Conservation (phyloP, 23 tunicate species). For the Trididemnum miniatum region DNA sequence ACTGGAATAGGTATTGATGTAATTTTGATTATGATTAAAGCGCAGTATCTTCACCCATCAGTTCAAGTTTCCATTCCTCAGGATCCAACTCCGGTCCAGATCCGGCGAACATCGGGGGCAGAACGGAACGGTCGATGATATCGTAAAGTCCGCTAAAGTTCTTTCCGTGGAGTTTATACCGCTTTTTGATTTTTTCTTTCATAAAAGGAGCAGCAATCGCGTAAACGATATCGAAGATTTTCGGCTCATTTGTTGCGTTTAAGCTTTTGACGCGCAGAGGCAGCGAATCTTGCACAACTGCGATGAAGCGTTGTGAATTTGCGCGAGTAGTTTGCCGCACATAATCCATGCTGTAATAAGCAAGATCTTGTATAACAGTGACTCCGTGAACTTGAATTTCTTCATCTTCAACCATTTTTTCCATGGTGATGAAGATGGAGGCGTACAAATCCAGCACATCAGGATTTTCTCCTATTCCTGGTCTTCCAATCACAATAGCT, state of each 20-base stretch:
- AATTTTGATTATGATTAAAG: slow-evolving; percentile 10
- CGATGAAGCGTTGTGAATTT: slow-evolving; percentile 46
- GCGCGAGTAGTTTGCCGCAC: slow-evolving; percentile 74
- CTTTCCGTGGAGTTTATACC: slow-evolving; percentile 58
- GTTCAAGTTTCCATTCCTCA: slow-evolving; percentile 55
- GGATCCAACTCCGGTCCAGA: slow-evolving; percentile 75
- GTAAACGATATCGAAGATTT: slow-evolving; percentile 63
- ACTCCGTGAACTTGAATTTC: slow-evolving; percentile 78
- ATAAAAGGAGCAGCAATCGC: slow-evolving; percentile 77
- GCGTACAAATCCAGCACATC: slow-evolving; percentile 24
- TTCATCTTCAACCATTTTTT: slow-evolving; percentile 48
- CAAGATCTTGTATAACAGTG: slow-evolving; percentile 70
- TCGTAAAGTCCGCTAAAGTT: slow-evolving; percentile 63
- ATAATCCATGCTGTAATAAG: slow-evolving; percentile 66
- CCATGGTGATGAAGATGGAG: slow-evolving; percentile 32
- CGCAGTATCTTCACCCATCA: slow-evolving; percentile 44
- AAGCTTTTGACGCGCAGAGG: slow-evolving; percentile 71
- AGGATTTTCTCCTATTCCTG: slow-evolving; percentile 31
- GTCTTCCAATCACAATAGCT: slow-evolving; percentile 22
- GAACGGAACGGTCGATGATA: slow-evolving; percentile 41
- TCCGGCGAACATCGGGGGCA: slow-evolving; percentile 81
- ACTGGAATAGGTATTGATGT: too few relatives aligned
- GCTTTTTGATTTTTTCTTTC: slow-evolving; percentile 68
- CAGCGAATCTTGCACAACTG: slow-evolving; percentile 67
- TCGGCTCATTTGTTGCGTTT: slow-evolving; percentile 66